phyloP scores from a whole-genome alignment of 2,113 vertebrate species.

The Acanthisitta chloris region DNA sequence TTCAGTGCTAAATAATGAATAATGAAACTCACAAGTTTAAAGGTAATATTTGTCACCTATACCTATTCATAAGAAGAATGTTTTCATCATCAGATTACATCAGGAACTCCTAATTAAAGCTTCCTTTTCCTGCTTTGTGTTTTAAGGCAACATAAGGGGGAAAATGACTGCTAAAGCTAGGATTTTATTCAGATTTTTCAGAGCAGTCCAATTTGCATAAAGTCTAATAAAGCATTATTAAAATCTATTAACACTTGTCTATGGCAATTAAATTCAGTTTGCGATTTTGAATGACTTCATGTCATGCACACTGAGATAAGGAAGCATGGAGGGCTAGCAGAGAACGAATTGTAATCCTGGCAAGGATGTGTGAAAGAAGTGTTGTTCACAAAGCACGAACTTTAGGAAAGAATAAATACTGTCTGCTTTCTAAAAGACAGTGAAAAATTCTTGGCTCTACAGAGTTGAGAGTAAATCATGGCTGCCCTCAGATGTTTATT shows the following conservation, averaged over 20 bases:
- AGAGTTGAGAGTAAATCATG: slow-evolving; percentile 55
- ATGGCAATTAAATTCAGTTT: slow-evolving; percentile 79
- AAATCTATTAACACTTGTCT: slow-evolving; percentile 85
- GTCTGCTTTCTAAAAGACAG: slow-evolving; percentile 31
- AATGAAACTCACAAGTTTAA: slow-evolving; percentile 66
- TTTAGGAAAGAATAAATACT: slow-evolving; percentile 58
- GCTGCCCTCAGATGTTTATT: slow-evolving; percentile 68
- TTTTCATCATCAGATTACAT: slow-evolving; percentile 67
- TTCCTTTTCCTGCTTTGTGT: slow-evolving; percentile 8
- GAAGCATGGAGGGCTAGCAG: background rate
- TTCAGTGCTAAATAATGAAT: slow-evolving; percentile 68
- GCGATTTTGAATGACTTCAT: slow-evolving; percentile 69
- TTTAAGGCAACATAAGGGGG: slow-evolving; percentile 37
- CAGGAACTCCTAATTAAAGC: slow-evolving; percentile 71
- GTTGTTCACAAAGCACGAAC: background rate
- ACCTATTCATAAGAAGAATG: slow-evolving; percentile 56
- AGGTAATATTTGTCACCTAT: slow-evolving; percentile 70
- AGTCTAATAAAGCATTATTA: slow-evolving; percentile 80
- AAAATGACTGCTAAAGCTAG: slow-evolving; percentile 34
- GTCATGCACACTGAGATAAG: slow-evolving; percentile 69
- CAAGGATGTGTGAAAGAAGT: background rate
- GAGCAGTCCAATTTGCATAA: slow-evolving; percentile 75
- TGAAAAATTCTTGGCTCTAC: slow-evolving; percentile 55
- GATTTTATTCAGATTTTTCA: slow-evolving; percentile 72
- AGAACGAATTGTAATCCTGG: slow-evolving; percentile 12